phyloP scores from a whole-genome alignment of 2,797 vertebrate species.

The Sparidentex hasta region DNA sequence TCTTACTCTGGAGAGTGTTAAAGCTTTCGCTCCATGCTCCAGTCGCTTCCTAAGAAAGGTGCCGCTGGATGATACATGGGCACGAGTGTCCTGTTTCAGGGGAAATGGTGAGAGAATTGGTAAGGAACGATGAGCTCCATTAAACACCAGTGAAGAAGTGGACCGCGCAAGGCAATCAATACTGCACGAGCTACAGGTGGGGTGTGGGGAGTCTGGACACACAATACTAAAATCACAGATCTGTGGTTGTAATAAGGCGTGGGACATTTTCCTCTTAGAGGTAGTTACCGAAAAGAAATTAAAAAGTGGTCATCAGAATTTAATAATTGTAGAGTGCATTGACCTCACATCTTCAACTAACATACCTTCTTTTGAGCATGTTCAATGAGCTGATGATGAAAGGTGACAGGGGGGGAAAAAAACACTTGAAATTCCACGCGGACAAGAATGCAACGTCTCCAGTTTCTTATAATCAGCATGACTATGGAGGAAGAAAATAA shows the following conservation, averaged over 20 bases:
- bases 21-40: constrained; percentile 81
- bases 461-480: constrained; percentile 83
- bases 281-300: background rate
- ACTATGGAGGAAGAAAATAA: constrained; percentile 79
- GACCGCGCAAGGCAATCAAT: constrained; percentile 81
- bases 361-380: constrained; percentile 34
- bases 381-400: constrained; percentile 60
- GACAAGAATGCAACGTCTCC: constrained; percentile 69
- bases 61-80: constrained; percentile 85
- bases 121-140: constrained; percentile 85
- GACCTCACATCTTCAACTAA: background rate
- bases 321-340: too few relatives aligned
- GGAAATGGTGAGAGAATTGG: constrained; percentile 80
- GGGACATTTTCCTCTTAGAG: background rate
- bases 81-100: constrained; percentile 87
- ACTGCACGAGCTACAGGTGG: constrained; percentile 69
- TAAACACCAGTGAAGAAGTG: constrained; percentile 83
- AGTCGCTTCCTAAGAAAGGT: constrained; percentile 82
- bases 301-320: background rate
- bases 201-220: background rate
- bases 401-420: constrained; percentile 25
- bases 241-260: background rate
- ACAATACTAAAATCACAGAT: background rate
- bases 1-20: constrained; percentile 66
- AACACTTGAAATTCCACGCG: constrained; percentile 61